Conservation (phyloP, 2,888 invertebrate genomes). For the Ophion ventricosus region DNA sequence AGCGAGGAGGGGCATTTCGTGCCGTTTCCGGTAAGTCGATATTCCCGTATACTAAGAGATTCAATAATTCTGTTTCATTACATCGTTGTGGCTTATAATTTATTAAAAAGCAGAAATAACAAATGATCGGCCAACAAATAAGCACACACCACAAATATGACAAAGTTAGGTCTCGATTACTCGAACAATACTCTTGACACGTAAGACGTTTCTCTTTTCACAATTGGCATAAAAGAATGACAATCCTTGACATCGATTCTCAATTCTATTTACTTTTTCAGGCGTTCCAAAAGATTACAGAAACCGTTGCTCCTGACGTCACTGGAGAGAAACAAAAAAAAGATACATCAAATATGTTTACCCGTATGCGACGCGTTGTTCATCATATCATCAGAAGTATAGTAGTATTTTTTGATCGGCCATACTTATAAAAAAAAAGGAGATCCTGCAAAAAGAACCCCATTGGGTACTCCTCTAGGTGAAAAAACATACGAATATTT, state of each 20-base stretch:
- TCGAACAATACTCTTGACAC: neutral
- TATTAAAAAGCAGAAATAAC: neutral
- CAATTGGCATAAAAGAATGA: neutral
- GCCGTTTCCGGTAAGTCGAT: neutral
- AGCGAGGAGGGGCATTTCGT: neutral
- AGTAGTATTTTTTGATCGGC: neutral
- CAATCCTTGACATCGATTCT: neutral
- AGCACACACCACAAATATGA: neutral
- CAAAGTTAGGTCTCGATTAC: neutral
- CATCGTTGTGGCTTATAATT: neutral
- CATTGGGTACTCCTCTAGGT: neutral
- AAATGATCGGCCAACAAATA: neutral
- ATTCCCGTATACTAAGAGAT: neutral
- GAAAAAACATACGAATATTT: neutral
- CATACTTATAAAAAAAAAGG: neutral
- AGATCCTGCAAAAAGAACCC: neutral
- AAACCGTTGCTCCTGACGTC: neutral
- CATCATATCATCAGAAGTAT: neutral
- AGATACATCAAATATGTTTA: neutral
- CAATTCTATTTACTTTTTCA: neutral
- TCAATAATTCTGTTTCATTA: neutral
- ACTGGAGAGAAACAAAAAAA: neutral
- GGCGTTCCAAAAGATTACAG: neutral
- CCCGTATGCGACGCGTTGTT: neutral
- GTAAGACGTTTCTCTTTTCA: neutral